These are phyloP conservation scores for Drosophila parabipectinata DNA, from an alignment of 1,140 invertebrate genomes.

Conservation along the genomic window DNA sequence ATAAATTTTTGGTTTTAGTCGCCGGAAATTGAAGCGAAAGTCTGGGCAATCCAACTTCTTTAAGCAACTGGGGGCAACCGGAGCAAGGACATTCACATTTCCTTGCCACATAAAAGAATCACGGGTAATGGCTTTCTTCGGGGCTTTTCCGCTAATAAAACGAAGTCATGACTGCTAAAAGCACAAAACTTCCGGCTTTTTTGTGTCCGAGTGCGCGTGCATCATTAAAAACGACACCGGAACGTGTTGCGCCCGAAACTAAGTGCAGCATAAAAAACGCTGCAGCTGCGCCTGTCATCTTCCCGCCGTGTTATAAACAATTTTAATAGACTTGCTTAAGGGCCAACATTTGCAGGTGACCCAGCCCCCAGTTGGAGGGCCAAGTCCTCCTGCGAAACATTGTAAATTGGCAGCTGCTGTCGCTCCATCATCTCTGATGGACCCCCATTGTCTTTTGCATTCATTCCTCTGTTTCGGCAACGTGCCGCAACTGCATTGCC, in stretches of 20 bases:
- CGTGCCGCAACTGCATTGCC: slow-evolving; percentile 62
- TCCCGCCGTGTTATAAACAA: slow-evolving; percentile 64
- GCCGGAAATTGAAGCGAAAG: slow-evolving; percentile 68
- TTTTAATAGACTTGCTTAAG: slow-evolving; percentile 82
- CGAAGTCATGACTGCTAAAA: slow-evolving; percentile 70
- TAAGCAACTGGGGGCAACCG: slow-evolving; percentile 4
- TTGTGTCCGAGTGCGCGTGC: slow-evolving; percentile 58
- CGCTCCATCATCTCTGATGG: slow-evolving; percentile 27
- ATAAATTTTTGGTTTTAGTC: slow-evolving; percentile 68
- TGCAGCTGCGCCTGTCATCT: slow-evolving; percentile 39
- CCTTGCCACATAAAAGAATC: slow-evolving; percentile 68
- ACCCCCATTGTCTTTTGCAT: slow-evolving; percentile 70
- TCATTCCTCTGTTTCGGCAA: slow-evolving; percentile 50
- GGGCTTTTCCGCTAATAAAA: slow-evolving; percentile 68
- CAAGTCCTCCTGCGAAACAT: slow-evolving; percentile 44
- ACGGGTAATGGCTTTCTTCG: slow-evolving; percentile 58
- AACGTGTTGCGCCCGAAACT: slow-evolving; percentile 38
- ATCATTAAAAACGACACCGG: slow-evolving; percentile 74
- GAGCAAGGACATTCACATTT: slow-evolving; percentile 58
- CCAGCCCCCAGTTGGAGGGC: neutral
- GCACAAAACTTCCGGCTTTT: slow-evolving; percentile 76
- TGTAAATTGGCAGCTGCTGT: slow-evolving; percentile 58
- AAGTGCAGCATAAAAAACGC: slow-evolving; percentile 62
- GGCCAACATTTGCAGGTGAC: slow-evolving; percentile 64
- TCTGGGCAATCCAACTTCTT: slow-evolving; percentile 48